phyloP scores from a whole-genome alignment of 2,113 vertebrate genomes.

The Tretioscincus oriximinensis region DNA sequence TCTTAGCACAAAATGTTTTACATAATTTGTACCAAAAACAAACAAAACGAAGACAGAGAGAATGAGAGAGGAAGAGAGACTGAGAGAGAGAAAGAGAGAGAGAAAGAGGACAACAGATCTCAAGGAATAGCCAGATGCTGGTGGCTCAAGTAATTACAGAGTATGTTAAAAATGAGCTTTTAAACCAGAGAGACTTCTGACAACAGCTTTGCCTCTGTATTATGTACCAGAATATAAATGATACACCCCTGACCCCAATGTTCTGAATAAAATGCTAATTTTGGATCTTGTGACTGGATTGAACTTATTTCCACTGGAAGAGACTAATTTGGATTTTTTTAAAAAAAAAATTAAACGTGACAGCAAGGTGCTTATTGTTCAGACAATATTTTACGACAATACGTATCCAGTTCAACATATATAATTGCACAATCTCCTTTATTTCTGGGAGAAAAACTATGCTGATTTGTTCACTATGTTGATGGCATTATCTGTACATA shows the following conservation, averaged over 20 bases:
- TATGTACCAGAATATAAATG: constrained; percentile 94
- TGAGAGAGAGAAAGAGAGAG: too few species aligned
- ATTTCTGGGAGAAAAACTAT: background rate
- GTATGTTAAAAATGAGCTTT: constrained; percentile 84
- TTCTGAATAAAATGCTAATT: constrained; percentile 99
- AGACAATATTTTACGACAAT: constrained; percentile 20
- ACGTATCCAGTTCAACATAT: background rate
- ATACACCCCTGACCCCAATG: constrained; percentile 95
- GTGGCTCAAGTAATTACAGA: constrained; percentile 76
- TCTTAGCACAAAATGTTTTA: constrained; percentile 98
- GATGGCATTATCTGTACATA: background rate
- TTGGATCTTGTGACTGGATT: constrained; percentile 90
- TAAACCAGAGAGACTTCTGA: constrained; percentile 88
- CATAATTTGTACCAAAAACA: constrained; percentile 97
- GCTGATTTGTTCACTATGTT: background rate
- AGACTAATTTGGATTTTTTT: constrained; percentile 32
- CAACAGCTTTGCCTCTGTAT: constrained; percentile 91
- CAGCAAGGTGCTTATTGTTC: background rate
- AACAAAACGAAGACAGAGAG: constrained; percentile 48
- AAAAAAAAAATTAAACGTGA: constrained; percentile 31
- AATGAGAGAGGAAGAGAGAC: constrained; percentile 20
- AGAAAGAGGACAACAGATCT: constrained; percentile 10
- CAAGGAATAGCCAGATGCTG: constrained; percentile 72
- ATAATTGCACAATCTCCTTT: background rate
- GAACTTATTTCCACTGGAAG: constrained; percentile 63